A percentile compares a stretch with the other conserved stretches of the same genome.
phyloP scores from a whole-genome alignment of 1,140 invertebrate genomes.

The Drosophila mayri region DNA sequence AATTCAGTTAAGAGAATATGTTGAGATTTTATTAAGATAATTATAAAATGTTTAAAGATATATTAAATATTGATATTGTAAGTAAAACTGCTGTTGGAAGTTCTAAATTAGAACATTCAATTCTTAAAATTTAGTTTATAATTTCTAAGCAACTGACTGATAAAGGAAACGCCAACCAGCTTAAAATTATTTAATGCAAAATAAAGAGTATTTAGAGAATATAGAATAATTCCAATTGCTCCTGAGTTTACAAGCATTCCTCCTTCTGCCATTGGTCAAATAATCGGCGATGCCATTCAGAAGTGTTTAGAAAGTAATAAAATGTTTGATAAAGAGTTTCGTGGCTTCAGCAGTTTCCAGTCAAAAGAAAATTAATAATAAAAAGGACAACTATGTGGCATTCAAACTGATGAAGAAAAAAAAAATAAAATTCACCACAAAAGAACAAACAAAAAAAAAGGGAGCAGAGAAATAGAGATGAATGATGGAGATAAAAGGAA shows the following conservation, averaged over 20 bases:
- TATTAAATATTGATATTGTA: background rate
- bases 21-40: background rate
- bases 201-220: slow-evolving; percentile 23
- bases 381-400: slow-evolving; percentile 75
- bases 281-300: slow-evolving; percentile 47
- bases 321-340: slow-evolving; percentile 70
- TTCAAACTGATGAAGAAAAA: slow-evolving; percentile 23
- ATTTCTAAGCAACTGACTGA: background rate
- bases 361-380: slow-evolving; percentile 67
- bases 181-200: background rate
- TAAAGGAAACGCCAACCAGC: too few species aligned
- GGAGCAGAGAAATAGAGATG: background rate
- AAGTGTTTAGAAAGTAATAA: slow-evolving; percentile 82
- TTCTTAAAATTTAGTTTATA: too few species aligned
- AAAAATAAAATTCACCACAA: slow-evolving; percentile 49
- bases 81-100: background rate
- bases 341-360: slow-evolving; percentile 5
- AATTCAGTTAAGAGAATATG: background rate
- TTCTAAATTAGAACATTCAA: too few species aligned
- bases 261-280: slow-evolving; percentile 52
- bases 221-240: background rate
- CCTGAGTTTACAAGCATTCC: slow-evolving; percentile 58
- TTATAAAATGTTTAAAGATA: background rate
- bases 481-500: slow-evolving; percentile 32
- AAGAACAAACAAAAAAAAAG: slow-evolving; percentile 4